Evolutionary conservation across 1,140 invertebrate genomes (phyloP), one percentile per base, ranked within the genome.

Genomic region (Drosophila sp.): DNA sequence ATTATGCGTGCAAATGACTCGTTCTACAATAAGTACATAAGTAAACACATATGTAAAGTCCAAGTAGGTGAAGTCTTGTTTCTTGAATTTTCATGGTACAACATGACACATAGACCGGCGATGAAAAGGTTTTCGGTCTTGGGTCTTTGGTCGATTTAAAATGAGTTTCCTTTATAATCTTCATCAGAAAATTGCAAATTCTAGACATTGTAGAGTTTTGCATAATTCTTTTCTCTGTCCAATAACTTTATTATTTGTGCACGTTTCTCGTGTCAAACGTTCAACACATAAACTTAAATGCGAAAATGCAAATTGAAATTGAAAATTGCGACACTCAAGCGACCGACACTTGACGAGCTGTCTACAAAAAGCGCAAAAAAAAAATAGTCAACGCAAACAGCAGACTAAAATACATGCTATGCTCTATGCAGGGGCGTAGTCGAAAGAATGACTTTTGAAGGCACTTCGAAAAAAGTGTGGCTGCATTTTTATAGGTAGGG

Each of bases 241-340:
- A 23, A 71, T 64, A 75, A 71, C 50, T 86, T 75, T 69, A 81
- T 77, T 81, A 80, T 75, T 74, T 69, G 77, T 72, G 55, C 66
- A 70, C 56, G 73, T 73, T 72, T 70, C 69, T 58, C 68, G 40
- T 64, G 68, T 66, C 63, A 76, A 61, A 30, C 47, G 67, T 27
- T 50, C 63, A 67, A 64, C 66, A 77, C 76, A 73, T 64, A 38
- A 63, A 60, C 62, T 67, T 69, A 60, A 81, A 75, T 84, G 80
- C 64, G 66, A 85, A 85, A 85, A 50, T 79, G 75, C 75, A 74
- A 85, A 85, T 76, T 80, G 44, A 78, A 79, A 75, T 81, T 81
- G 67, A 74, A 74, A 84, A 85, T 70, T 70, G 82, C 63, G 10
- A 66, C 44, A 50, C 44, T 50, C 44, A 50, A 50, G 44, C 44